These are phyloP conservation scores for Myotis vivesi DNA, from an alignment of 2,797 vertebrate species.

Conservation along the genomic window DNA sequence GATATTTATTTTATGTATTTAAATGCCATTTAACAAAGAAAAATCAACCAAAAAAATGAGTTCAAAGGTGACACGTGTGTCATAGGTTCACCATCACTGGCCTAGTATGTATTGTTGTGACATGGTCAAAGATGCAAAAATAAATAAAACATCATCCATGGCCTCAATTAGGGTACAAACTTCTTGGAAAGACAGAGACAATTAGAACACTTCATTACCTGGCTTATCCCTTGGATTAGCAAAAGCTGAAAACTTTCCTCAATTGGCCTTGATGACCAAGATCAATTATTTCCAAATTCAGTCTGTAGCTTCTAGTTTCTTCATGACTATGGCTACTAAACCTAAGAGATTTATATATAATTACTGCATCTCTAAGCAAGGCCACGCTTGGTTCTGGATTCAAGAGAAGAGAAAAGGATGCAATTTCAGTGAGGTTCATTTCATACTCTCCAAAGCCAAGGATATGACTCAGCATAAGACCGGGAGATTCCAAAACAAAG, in stretches of 20 bases:
- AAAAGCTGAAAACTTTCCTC: slow-evolving; percentile 19
- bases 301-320: slow-evolving; percentile 9
- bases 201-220: background rate
- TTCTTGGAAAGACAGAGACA: background rate
- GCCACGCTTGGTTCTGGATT: too few species aligned
- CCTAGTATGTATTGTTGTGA: background rate
- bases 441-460: slow-evolving; percentile 9
- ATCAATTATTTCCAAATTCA: slow-evolving; percentile 26
- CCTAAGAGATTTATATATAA: background rate
- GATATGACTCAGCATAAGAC: background rate
- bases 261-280: background rate
- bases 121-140: background rate
- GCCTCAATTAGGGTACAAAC: background rate
- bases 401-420: background rate
- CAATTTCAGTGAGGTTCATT: background rate
- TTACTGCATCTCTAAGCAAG: background rate
- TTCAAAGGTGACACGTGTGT: too few species aligned
- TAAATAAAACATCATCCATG: background rate
- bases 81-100: too few species aligned
- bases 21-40: too few species aligned
- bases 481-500: slow-evolving; percentile 16
- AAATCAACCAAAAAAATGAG: too few species aligned
- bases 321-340: background rate
- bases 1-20: too few species aligned
- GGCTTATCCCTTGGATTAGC: background rate